Percentiles rank a stretch among this genome's conserved stretches.
Conservation (phyloP, 2,797 vertebrate species). For the Acestrorhynchus altus region DNA sequence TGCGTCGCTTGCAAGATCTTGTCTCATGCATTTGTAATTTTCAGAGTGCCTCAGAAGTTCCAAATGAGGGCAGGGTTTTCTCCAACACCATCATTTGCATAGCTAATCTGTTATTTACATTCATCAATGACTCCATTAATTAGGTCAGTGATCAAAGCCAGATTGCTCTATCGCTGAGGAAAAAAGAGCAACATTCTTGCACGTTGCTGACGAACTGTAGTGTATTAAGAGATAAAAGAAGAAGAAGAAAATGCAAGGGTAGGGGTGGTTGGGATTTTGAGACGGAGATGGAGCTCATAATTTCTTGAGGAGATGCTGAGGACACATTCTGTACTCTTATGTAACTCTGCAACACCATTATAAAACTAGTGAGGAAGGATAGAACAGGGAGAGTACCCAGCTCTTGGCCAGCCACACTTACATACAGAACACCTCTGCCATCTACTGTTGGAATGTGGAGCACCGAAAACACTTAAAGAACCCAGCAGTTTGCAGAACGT, state of each 20-base stretch:
- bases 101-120: conserved; percentile 80
- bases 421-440: conserved; percentile 52
- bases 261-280: conserved; percentile 37
- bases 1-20: conserved; percentile 66
- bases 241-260: conserved; percentile 32
- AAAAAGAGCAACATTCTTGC: conserved; percentile 50
- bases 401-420: conserved; percentile 6
- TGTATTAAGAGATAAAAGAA: conserved; percentile 66
- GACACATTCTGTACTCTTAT: conserved; percentile 80
- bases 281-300: conserved; percentile 71
- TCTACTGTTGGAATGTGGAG: conserved; percentile 39
- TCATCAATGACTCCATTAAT: conserved; percentile 80
- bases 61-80: conserved; percentile 66
- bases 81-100: conserved; percentile 66
- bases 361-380: conserved; percentile 62
- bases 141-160: conserved; percentile 80
- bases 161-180: conserved; percentile 64
- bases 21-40: conserved; percentile 70
- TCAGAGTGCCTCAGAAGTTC: conserved; percentile 67
- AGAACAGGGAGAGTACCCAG: conserved; percentile 4
- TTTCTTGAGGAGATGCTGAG: conserved; percentile 72
- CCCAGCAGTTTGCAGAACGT: background rate
- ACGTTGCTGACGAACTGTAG: conserved; percentile 56
- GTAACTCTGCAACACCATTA: conserved; percentile 80
- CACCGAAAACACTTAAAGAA: background rate